Conservation (phyloP, 2,797 vertebrate genomes). For the Eulemur coronatus region DNA sequence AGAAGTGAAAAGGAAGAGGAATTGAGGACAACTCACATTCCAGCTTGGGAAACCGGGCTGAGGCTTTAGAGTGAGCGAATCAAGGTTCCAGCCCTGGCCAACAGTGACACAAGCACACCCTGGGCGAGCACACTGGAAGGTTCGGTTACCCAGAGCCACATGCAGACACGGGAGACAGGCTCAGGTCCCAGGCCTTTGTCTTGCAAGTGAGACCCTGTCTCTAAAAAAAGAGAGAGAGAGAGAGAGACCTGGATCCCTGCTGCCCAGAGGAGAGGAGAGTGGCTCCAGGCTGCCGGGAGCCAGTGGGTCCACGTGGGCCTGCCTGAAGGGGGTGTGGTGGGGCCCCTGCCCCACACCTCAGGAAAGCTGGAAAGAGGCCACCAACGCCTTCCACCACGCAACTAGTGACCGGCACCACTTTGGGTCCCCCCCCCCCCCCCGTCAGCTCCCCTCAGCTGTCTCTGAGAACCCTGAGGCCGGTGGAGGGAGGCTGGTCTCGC, state of each 20-base stretch:
- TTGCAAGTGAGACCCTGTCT: background rate
- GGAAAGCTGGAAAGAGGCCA: background rate
- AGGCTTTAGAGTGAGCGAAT: background rate
- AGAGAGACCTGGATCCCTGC: background rate
- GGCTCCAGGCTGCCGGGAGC: background rate
- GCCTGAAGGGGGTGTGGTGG: background rate
- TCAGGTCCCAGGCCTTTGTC: too few species aligned
- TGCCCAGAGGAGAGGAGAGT: background rate
- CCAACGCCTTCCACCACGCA: rapidly evolving
- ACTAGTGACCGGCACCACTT: background rate
- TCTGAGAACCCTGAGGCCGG: background rate
- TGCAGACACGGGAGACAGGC: rapidly evolving
- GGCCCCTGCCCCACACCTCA: too few species aligned
- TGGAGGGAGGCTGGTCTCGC: background rate
- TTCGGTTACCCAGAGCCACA: background rate
- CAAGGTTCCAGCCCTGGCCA: rapidly evolving
- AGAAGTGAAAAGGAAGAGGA: background rate
- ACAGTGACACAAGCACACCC: background rate
- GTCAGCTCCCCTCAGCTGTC: background rate
- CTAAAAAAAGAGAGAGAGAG: background rate
- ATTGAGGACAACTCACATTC: background rate
- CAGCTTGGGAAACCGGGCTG: background rate
- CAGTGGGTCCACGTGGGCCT: background rate
- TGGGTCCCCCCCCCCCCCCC: too few species aligned
- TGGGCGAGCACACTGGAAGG: too few species aligned